phyloP scores from a whole-genome alignment of 2,888 invertebrate genomes.

The Copidosoma aretas region DNA sequence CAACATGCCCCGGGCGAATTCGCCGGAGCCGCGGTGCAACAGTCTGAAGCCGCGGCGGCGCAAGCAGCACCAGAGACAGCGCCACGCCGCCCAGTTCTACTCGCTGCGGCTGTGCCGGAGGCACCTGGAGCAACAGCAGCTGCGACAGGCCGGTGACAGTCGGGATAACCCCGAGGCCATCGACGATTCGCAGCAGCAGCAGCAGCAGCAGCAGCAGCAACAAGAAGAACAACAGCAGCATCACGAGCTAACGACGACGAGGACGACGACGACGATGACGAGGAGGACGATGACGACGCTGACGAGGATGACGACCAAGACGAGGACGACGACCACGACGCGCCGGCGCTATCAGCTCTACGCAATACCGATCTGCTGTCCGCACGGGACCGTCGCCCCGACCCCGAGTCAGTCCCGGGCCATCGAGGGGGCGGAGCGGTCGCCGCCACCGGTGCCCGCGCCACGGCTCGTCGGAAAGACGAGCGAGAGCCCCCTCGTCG shows the following conservation, averaged over 20 bases:
- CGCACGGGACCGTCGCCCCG: neutral
- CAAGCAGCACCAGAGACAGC: constrained; percentile 54
- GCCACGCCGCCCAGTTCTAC: constrained; percentile 50
- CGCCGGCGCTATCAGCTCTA: constrained; percentile 55
- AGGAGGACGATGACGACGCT: constrained; percentile 8
- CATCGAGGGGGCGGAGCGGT: constrained; percentile 41
- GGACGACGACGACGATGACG: constrained; percentile 14
- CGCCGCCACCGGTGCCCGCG: constrained; percentile 56
- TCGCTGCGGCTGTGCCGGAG: constrained; percentile 55
- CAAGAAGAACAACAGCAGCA: constrained; percentile 12
- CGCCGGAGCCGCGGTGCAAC: constrained; percentile 58
- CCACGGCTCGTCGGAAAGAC: constrained; percentile 42
- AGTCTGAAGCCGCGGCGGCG: constrained; percentile 58
- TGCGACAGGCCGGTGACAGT: too few relatives aligned
- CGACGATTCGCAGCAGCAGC: too few relatives aligned
- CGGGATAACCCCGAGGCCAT: too few relatives aligned
- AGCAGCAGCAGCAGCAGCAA: too few relatives aligned
- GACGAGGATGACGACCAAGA: neutral
- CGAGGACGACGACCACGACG: constrained; percentile 1
- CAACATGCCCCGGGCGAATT: constrained; percentile 59
- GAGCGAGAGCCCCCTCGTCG: constrained; percentile 55
- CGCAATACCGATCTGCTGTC: constrained; percentile 48
- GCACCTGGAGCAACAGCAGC: constrained; percentile 37
- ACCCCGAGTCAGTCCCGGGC: neutral
- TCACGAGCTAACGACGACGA: constrained; percentile 9